These are phyloP conservation scores for Gopherus flavomarginatus DNA, from an alignment of 2,113 vertebrate species.

Conservation along the genomic window DNA sequence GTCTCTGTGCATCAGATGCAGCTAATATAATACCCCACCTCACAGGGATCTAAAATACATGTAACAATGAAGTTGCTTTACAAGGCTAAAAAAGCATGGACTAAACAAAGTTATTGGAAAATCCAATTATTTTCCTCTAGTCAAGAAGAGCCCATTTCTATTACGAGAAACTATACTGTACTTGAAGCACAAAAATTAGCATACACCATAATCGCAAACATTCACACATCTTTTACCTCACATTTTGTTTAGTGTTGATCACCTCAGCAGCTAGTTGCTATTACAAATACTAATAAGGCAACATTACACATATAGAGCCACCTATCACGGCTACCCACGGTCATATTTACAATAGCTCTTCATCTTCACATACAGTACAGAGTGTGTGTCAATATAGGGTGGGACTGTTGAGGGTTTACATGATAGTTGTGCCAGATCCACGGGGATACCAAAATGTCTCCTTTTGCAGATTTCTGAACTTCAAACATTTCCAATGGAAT, in stretches of 20 bases:
- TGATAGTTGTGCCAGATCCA: neutral
- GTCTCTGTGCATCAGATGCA: neutral
- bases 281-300: neutral
- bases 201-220: neutral
- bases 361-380: neutral
- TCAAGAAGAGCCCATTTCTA: neutral
- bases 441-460: rapidly evolving
- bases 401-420: neutral
- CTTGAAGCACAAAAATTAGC: neutral
- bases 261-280: neutral
- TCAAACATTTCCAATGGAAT: neutral
- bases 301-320: neutral
- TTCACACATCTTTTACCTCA: neutral
- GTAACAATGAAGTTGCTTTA: neutral
- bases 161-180: rapidly evolving
- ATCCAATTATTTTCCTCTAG: neutral
- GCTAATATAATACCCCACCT: neutral
- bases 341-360: neutral
- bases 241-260: neutral
- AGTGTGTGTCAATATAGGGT: neutral
- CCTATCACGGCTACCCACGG: neutral
- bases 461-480: neutral
- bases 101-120: slow-evolving; percentile 13
- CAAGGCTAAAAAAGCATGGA: neutral
- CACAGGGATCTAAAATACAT: neutral